Evolutionary conservation across 1,140 invertebrate species (phyloP).

Genomic region (Drosophila yakuba): DNA sequence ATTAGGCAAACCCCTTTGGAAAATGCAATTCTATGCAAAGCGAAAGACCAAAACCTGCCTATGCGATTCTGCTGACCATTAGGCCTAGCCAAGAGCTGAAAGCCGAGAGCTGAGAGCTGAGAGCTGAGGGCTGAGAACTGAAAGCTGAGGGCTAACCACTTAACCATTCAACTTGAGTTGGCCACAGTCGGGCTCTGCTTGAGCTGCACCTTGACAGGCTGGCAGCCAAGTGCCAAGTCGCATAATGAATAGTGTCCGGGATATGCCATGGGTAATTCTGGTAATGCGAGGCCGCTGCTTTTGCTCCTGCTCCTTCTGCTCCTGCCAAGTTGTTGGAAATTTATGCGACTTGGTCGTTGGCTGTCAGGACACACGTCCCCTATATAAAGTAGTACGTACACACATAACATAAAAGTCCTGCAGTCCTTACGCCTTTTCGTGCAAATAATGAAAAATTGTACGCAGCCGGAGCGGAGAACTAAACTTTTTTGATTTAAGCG

Average conservation of each 20-base stretch:
- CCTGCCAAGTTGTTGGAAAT: constrained; percentile 51
- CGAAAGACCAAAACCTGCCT: constrained; percentile 4
- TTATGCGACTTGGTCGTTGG: constrained; percentile 52
- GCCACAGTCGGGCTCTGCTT: constrained; percentile 35
- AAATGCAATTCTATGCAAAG: constrained; percentile 34
- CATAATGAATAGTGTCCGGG: constrained; percentile 68
- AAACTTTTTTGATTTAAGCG: constrained; percentile 73
- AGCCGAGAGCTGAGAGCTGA: neutral
- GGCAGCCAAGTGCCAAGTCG: constrained; percentile 71
- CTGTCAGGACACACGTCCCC: constrained; percentile 29
- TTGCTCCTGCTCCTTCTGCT: constrained; percentile 5
- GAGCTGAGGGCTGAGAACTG: neutral
- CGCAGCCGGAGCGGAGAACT: constrained; percentile 39
- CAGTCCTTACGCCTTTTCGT: constrained; percentile 49
- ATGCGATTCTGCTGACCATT: constrained; percentile 18
- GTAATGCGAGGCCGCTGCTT: constrained; percentile 31
- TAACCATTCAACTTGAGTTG: constrained; percentile 45
- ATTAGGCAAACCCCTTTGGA: constrained; percentile 39
- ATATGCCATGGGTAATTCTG: constrained; percentile 55
- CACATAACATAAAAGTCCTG: constrained; percentile 26
- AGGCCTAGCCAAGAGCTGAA: constrained; percentile 8
- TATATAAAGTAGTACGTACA: constrained; percentile 1
- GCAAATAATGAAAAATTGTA: constrained; percentile 74
- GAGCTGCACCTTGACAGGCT: constrained; percentile 57
- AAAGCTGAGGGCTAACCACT: constrained; percentile 31